Base-by-base conservation (phyloP, 2,888 invertebrate species). In the Cosmorhoe ocellata region DNA sequence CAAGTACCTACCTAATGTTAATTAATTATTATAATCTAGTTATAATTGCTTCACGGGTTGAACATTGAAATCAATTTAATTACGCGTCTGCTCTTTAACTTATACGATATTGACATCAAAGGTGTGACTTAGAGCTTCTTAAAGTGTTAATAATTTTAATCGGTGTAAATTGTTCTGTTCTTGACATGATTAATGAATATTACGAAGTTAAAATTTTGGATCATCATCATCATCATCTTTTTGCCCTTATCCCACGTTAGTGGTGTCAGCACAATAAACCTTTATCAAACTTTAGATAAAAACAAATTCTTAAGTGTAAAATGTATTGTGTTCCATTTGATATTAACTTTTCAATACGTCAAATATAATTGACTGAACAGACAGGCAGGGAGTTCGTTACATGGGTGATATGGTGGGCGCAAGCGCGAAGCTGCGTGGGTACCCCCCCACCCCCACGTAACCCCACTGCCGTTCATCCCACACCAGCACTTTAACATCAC, bases 321-420 rank as follows among this genome's bases (percentile, higher is more conserved):
- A n/a, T n/a, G n/a, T n/a, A n/a, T n/a, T n/a, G n/a, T n/a, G n/a
- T n/a, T n/a, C n/a, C n/a, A n/a, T n/a, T n/a, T n/a, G n/a, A n/a
- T n/a, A n/a, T 28, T 28, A 2, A 2, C 9, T 59, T 66, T 74
- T 71, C 73, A 76, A 77, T 79, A 76, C 67, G 72, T 67, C 67
- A 63, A 71, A 75, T 74, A 81, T 84, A 85, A 86, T 84, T 84
- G 82, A 79, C 69, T 71, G 74, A 78, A 77, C 76, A 79, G 83
- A 81, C 82, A 79, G 81, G 79, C 75, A 73, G 71, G 73, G 73
- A 72, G 77, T 75, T 74, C 69, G 75, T 77, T 81, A 81, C 76
- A 77, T 72, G 77, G 69, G 74, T 38, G 79, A 79, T 73, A 81
- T 79, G 78, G 76, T 66, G 71, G 51, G 83, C 86, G 86, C 86